Evolutionary conservation across 1,140 invertebrate species (phyloP).

Genomic region (Sarcophaga peregrina): DNA sequence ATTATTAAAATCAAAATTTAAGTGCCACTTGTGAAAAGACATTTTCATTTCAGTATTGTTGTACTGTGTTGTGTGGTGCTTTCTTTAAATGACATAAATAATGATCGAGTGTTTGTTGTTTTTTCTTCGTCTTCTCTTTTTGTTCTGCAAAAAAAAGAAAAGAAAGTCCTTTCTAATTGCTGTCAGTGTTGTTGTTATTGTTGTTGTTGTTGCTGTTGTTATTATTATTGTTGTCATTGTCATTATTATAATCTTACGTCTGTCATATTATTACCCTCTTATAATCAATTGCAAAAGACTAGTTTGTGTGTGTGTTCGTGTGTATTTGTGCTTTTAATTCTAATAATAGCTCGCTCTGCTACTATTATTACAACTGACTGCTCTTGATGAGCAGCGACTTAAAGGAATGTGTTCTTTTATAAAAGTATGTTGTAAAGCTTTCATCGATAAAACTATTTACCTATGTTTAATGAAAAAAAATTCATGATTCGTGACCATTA

Average conservation of each 20-base stretch:
- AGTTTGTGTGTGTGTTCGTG: not conserved
- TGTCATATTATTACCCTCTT: slow-evolving; percentile 24
- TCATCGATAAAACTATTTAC: too few species aligned
- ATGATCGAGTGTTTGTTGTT: slow-evolving; percentile 30
- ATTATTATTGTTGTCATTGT: slow-evolving; percentile 21
- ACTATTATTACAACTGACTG: too few species aligned
- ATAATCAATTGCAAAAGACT: not conserved
- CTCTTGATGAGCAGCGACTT: too few species aligned
- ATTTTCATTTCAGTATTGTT: not conserved
- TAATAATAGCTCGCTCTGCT: too few species aligned
- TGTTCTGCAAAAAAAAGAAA: not conserved
- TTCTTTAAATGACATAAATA: slow-evolving; percentile 14
- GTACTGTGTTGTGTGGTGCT: not conserved
- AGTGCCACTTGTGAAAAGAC: not conserved
- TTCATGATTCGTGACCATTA: too few species aligned
- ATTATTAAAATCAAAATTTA: not conserved
- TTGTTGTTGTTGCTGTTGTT: not conserved
- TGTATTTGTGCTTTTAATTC: too few species aligned
- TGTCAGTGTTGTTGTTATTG: not conserved
- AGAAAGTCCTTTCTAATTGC: not conserved
- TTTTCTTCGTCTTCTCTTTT: not conserved
- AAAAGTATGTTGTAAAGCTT: too few species aligned
- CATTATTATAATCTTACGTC: not conserved
- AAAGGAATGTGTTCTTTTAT: too few species aligned
- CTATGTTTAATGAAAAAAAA: too few species aligned